Conservation (phyloP, 2,888 invertebrate genomes). For the Busseola fusca region DNA sequence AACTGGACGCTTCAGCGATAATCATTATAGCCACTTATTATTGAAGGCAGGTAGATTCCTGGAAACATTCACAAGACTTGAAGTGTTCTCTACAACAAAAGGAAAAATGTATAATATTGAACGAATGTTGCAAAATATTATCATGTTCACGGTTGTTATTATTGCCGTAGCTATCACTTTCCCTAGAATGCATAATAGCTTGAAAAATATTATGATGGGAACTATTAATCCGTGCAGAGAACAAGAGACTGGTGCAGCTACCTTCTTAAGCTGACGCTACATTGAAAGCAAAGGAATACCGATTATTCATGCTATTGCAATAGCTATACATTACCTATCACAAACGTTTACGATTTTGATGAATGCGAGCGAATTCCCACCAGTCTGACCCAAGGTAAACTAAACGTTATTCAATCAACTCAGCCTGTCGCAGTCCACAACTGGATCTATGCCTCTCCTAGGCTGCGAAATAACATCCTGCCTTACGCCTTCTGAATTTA, state of each 20-base stretch:
- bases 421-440: background rate
- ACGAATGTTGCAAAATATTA: constrained; percentile 33
- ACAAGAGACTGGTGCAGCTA: background rate
- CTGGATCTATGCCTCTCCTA: background rate
- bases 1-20: background rate
- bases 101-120: constrained; percentile 31
- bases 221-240: background rate
- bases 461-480: background rate
- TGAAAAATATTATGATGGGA: constrained; percentile 6
- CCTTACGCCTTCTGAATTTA: background rate
- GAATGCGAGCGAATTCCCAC: background rate
- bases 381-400: background rate
- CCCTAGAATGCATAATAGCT: background rate
- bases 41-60: constrained; percentile 7
- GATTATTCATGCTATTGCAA: background rate
- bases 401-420: background rate
- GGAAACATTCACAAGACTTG: constrained; percentile 12
- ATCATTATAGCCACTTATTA: constrained; percentile 3
- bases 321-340: too few species aligned
- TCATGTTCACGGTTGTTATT: constrained; percentile 5
- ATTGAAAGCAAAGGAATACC: background rate
- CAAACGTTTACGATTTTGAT: background rate
- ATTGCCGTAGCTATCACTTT: background rate
- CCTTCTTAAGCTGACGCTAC: background rate
- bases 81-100: constrained; percentile 6